Base-by-base conservation (phyloP, 2,888 invertebrate genomes). In the Scelioninae gen. 2 region DNA sequence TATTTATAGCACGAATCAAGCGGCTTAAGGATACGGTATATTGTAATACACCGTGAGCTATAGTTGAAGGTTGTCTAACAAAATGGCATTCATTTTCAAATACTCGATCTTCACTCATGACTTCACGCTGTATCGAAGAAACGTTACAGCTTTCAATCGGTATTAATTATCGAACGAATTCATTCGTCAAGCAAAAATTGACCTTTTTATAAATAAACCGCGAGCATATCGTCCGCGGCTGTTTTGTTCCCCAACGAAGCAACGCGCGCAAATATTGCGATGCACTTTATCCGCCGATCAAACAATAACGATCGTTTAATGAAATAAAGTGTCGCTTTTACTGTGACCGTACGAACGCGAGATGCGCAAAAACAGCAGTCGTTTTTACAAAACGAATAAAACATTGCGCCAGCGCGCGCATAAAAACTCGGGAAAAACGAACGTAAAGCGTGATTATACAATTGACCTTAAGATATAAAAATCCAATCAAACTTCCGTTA, bases 1-100 rank as follows among this genome's bases (percentile, higher is more conserved):
- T 83, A 83, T 83, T 83, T 82, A 82, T 82, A 82, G 82, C 83
- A 77, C 71, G 75, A 73, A 74, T 73, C 77, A 78, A 75, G 74
- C 77, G 64, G 55, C 72, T 72, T 61, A 65, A 75, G 70, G 70
- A 73, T 69, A 69, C 72, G 75, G 52, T 69, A 69, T 76, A 70
- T 69, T 73, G 74, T 57, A 67, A 77, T 70, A 75, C 61, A 52
- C 57, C 46, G 57, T 69, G 57, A 74, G 67, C 74, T 63, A 58
- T 63, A 64, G 74, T 74, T 74, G 79, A 81, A 82, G 82, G 80
- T 81, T 83, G 81, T 80, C 78, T 80, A 82, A 83, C 78, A 77
- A 77, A 76, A 74, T 78, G 80, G 84, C 60, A 68, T 57, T 63
- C 61, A 57, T 72, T 72, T 72, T 67, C 67, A 67, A 72, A 67